phyloP scores from a whole-genome alignment of 2,797 vertebrate genomes.

The Eleutherodactylus coqui region DNA sequence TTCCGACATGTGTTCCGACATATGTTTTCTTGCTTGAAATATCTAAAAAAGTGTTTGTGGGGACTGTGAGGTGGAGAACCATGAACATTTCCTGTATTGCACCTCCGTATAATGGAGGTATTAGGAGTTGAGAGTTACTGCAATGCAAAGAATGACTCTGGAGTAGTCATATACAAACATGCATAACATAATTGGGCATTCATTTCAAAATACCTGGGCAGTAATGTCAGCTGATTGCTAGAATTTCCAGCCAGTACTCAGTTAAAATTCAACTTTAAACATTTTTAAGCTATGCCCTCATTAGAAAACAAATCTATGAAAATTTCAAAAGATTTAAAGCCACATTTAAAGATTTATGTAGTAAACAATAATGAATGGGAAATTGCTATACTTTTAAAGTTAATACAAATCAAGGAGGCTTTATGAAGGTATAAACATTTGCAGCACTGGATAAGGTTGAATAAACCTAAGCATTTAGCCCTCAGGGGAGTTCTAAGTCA shows the following conservation, averaged over 20 bases:
- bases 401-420: constrained; percentile 76
- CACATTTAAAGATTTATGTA: constrained; percentile 72
- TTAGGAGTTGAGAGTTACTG: not conserved
- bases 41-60: too few species aligned
- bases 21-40: not conserved
- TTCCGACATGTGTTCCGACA: not conserved
- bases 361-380: constrained; percentile 76
- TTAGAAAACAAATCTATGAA: constrained; percentile 66
- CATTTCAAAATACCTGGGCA: not conserved
- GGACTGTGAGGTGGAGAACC: not conserved
- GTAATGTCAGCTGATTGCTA: not conserved
- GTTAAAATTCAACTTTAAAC: not conserved
- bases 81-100: not conserved
- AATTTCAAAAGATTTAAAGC: constrained; percentile 75
- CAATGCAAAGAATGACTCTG: not conserved
- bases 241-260: too few species aligned
- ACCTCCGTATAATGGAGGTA: not conserved
- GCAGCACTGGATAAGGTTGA: constrained; percentile 71
- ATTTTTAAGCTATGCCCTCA: constrained; percentile 63
- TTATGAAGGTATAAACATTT: constrained; percentile 77
- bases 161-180: not conserved
- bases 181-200: not conserved
- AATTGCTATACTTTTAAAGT: constrained; percentile 66
- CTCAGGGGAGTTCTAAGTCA: constrained; percentile 70
- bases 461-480: constrained; percentile 72